Conservation (phyloP, 1,140 invertebrate species). For the Maconellicoccus hirsutus region DNA sequence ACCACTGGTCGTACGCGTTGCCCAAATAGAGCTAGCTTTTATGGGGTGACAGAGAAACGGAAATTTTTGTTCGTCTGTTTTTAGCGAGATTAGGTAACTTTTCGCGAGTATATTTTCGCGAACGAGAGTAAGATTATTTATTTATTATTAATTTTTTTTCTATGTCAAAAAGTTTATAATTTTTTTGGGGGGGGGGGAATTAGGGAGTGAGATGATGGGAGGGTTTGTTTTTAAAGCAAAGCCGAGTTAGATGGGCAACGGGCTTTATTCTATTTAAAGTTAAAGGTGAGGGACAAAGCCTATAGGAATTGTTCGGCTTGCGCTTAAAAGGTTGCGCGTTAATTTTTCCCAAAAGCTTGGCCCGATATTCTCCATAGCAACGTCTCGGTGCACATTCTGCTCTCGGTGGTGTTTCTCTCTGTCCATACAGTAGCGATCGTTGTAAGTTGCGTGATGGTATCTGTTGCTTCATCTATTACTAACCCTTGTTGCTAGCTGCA, state of each 20-base stretch:
- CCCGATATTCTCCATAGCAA: conserved; percentile 3
- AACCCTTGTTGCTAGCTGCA: conserved; percentile 2
- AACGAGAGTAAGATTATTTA: too few species aligned
- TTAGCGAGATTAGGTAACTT: too few species aligned
- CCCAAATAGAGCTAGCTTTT: too few species aligned
- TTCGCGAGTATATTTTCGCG: too few species aligned
- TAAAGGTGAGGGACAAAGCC: conserved; percentile 2
- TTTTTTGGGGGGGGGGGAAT: not conserved
- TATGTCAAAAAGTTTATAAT: not conserved
- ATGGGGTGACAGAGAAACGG: too few species aligned
- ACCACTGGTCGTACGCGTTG: too few species aligned
- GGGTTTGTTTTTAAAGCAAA: not conserved
- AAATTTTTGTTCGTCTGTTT: too few species aligned
- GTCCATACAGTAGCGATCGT: not conserved
- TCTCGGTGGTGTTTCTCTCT: conserved; percentile 7
- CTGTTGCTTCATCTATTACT: not conserved
- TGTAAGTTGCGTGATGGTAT: not conserved
- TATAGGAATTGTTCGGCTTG: conserved; percentile 3
- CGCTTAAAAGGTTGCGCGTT: conserved; percentile 2
- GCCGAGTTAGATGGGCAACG: not conserved
- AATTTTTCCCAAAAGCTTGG: conserved; percentile 8
- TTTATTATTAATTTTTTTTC: too few species aligned
- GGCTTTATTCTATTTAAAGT: not conserved
- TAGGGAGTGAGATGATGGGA: too few species aligned
- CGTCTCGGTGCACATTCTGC: conserved; percentile 6